phyloP scores from a whole-genome alignment of 2,113 vertebrate species.

The Smithornis capensis region DNA sequence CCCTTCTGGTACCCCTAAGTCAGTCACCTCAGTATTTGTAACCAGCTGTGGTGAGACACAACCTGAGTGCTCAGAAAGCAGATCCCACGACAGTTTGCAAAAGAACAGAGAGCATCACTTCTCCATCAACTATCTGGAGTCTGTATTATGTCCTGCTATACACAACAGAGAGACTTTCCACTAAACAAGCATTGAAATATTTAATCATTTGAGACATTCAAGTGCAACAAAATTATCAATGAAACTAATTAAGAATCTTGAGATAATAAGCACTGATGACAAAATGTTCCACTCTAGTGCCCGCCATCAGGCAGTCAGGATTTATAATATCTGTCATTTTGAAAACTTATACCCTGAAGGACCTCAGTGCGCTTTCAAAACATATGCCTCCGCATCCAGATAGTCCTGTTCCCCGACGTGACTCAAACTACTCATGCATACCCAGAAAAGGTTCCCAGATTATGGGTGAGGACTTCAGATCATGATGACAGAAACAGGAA shows the following conservation, averaged over 20 bases:
- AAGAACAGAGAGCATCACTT: background rate
- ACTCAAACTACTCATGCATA: background rate
- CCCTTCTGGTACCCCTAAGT: background rate
- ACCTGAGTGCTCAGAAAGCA: background rate
- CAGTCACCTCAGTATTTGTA: background rate
- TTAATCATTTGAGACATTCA: conserved; percentile 56
- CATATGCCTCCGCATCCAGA: background rate
- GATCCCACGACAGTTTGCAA: background rate
- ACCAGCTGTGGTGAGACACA: rapidly evolving
- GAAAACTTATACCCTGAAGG: background rate
- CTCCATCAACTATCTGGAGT: background rate
- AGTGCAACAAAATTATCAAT: conserved; percentile 65
- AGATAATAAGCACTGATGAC: conserved; percentile 59
- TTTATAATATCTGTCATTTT: conserved; percentile 36
- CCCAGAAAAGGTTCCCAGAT: background rate
- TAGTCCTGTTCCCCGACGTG: background rate
- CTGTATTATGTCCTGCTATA: background rate
- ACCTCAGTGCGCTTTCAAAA: background rate
- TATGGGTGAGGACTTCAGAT: background rate
- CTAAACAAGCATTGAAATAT: conserved; percentile 40
- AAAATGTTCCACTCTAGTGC: conserved; percentile 59
- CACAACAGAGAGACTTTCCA: background rate
- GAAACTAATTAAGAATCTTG: conserved; percentile 66
- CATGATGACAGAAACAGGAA: background rate
- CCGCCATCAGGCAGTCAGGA: conserved; percentile 44